Evolutionary conservation across 2,888 invertebrate genomes (phyloP).

Genomic region (Homarus gammarus): DNA sequence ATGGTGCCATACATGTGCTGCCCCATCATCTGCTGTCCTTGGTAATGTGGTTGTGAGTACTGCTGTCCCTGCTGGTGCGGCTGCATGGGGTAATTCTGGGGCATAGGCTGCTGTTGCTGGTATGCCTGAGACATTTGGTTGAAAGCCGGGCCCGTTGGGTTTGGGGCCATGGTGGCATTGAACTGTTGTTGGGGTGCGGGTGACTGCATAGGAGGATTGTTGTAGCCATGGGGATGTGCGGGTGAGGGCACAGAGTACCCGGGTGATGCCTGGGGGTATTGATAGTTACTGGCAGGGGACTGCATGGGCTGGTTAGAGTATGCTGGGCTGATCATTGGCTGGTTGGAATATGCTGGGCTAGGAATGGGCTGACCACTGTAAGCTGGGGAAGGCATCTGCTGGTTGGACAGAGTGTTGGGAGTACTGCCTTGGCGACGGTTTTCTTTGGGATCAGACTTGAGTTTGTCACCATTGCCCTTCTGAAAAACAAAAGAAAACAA

Average conservation of each 20-base stretch:
- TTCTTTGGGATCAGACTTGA: constrained; percentile 57
- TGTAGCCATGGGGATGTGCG: constrained; percentile 62
- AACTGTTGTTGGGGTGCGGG: constrained; percentile 65
- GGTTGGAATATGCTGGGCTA: constrained; percentile 71
- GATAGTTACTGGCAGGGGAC: constrained; percentile 72
- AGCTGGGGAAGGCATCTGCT: constrained; percentile 74
- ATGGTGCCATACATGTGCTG: constrained; percentile 70
- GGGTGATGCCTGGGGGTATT: constrained; percentile 69
- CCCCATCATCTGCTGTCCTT: constrained; percentile 76
- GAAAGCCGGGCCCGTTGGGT: constrained; percentile 45
- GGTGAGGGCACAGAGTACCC: constrained; percentile 73
- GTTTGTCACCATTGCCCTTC: constrained; percentile 73
- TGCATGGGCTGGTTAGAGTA: constrained; percentile 75
- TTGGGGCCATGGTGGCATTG: constrained; percentile 69
- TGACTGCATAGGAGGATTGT: constrained; percentile 42
- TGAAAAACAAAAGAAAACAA: constrained; percentile 54
- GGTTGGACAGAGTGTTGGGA: constrained; percentile 68
- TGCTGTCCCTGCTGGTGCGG: constrained; percentile 51
- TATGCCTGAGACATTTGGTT: constrained; percentile 62
- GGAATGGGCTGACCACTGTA: constrained; percentile 74
- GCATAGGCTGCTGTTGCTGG: constrained; percentile 56
- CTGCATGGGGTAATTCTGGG: constrained; percentile 56
- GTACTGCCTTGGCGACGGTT: constrained; percentile 64
- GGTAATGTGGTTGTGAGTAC: constrained; percentile 75
- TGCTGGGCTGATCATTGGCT: constrained; percentile 73